Evolutionary conservation across 2,113 vertebrate genomes (phyloP), one percentile per base, ranked within the genome.

Genomic region (Albula glossodonta): DNA sequence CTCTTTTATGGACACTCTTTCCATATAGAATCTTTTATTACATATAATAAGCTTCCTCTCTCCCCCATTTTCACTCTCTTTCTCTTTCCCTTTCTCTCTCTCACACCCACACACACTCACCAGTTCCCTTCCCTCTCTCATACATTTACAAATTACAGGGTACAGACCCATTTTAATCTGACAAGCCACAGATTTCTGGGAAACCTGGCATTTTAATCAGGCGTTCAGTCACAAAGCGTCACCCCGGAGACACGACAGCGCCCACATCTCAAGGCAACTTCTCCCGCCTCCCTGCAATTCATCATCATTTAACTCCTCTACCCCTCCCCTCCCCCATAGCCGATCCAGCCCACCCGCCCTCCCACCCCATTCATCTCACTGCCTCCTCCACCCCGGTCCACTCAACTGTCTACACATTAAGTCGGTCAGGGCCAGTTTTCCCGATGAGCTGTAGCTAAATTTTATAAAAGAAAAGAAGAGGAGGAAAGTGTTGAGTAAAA

Each of bases 111-210:
- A 86, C 25, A 52, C 41, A 82, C 85, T 63, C 48, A 56, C 31
- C 63, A 5, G 60, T 41, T 82, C 85, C 51, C n/a, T 81, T 6
- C 22, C 52, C 53, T 19, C n/a, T 74, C 70, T 74, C 48, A 56
- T 17, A 81, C 19, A 78, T 52, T 25, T 11, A 41, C 3, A 48
- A 51, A 56, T 22, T 57, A 41, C 56, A 80, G 50, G 25, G 78
- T 41, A 49, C 51, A 60, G 66, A 53, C 13, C 2, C 53, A 31
- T 10, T 84, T 51, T 9, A 56, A 70, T 74, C 82, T 84, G 25
- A 87, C 89, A 90, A 91, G 89, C 81, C 89, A 91, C 92, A 91
- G 85, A 90, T 92, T 92, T 90, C 91, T 89, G 90, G 89, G 91
- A 89, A 78, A 87, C 19, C 82, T 87, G 89, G 83, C 83, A 82